Base-by-base conservation (phyloP, 2,888 invertebrate species). In the Odontomyia ornata region DNA sequence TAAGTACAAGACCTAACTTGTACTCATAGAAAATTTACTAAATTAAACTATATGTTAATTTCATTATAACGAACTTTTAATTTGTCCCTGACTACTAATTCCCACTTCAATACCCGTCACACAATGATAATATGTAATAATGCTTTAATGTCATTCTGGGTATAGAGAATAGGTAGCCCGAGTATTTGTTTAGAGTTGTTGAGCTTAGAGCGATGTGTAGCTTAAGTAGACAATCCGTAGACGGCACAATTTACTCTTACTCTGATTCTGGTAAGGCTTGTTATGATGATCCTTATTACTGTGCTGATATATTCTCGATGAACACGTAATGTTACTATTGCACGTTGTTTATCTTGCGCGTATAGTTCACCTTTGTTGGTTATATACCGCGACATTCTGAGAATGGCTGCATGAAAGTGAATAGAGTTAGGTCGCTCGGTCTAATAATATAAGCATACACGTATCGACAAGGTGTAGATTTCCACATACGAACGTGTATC, bases 61-160 rank as follows among this genome's bases (percentile, higher is more conserved):
- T 36, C 57, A 36, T 43, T 36, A 23, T 57, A 57, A 73, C 60
- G 73, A 60, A 73, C 73, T 73, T 73, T 73, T 73, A 73, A 73
- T 73, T 73, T 73, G 73, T 57, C 73, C 73, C 73, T 73, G 73
- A 60, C 57, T 57, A 43, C 57, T 57, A 57, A 60, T 73, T 73
- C 23, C 23, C 57, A 73, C 57, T 36, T 57, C 36, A 73, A 25
- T 23, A 60, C 36, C 36, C 36, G 25, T 30, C 36, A 73, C 18
- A 43, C 21, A 9, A 18, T 72, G 30, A 27, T 72, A 52, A 72
- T 47, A 1, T 21, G 27, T n/a, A n/a, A n/a, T n/a, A n/a, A n/a
- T n/a, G 3, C 64, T n/a, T 25, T 67, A 69, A 36, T 36, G 36
- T 9, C 5, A 9, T 36, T 9, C 36, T 36, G 36, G 9, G 36